These are phyloP conservation scores for Calameuta filiformis DNA, from an alignment of 2,888 invertebrate genomes.

Conservation along the genomic window DNA sequence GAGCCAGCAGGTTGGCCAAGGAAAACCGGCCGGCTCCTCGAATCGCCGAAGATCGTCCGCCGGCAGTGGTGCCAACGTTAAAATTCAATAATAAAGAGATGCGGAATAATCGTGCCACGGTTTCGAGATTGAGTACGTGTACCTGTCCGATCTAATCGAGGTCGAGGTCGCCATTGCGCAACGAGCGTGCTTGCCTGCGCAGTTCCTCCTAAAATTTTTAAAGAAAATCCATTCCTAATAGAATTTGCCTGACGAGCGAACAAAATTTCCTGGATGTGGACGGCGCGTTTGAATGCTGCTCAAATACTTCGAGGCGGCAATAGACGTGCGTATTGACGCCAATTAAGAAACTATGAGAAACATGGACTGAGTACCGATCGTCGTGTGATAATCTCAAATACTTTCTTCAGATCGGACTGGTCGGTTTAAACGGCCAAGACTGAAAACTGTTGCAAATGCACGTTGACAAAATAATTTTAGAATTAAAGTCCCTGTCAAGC, in stretches of 20 bases:
- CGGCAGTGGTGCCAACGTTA: not conserved
- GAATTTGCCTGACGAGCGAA: no score
- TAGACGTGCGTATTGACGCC: no score
- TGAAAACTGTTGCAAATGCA: no score
- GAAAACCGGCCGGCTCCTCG: not conserved
- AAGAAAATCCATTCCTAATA: fast-evolving
- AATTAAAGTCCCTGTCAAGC: not conserved
- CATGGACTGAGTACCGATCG: no score
- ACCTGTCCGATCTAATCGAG: slow-evolving; percentile 15
- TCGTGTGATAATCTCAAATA: not conserved
- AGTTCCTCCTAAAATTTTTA: not conserved
- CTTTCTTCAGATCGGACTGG: not conserved
- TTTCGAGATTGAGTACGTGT: not conserved
- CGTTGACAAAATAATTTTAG: no score
- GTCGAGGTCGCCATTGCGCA: slow-evolving; percentile 18
- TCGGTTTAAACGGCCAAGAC: no score
- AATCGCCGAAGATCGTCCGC: not conserved
- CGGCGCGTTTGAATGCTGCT: not conserved
- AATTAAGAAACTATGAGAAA: no score
- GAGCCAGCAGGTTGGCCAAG: not conserved
- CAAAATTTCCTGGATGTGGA: no score
- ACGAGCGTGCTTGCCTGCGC: slow-evolving; percentile 5
- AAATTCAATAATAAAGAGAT: slow-evolving; percentile 9
- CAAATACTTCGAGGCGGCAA: no score
- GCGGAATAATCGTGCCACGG: slow-evolving; percentile 1